Evolutionary conservation across 2,113 vertebrate species (phyloP).

Genomic region (Blennius ocellaris): DNA sequence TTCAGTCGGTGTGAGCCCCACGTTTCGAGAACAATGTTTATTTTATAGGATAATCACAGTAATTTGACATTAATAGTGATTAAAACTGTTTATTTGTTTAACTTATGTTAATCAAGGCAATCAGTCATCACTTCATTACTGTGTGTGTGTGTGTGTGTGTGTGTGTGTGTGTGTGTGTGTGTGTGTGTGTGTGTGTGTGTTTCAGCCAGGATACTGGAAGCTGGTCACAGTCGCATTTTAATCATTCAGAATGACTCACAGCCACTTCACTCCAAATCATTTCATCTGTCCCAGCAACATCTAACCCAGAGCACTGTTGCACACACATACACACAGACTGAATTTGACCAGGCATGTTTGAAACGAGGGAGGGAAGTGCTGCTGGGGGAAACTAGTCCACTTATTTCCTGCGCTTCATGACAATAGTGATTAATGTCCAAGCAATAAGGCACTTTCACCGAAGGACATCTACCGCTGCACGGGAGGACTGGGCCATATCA

Average conservation of each 20-base stretch:
- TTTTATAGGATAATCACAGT: conserved; percentile 51
- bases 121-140: conserved; percentile 66
- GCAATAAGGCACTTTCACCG: conserved; percentile 75
- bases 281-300: conserved; percentile 62
- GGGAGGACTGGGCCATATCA: conserved; percentile 78
- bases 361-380: conserved; percentile 57
- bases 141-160: conserved; percentile 29
- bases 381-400: conserved; percentile 49
- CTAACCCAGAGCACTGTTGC: conserved; percentile 15
- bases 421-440: conserved; percentile 80
- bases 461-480: conserved; percentile 74
- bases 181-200: no score
- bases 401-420: conserved; percentile 73
- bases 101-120: conserved; percentile 66
- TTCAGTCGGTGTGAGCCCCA: conserved; percentile 19
- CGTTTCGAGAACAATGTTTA: conserved; percentile 28
- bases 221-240: conserved; percentile 72
- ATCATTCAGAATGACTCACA: conserved; percentile 75
- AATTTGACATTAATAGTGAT: conserved; percentile 69
- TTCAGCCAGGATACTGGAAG: conserved; percentile 65
- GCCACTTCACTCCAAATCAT: conserved; percentile 72
- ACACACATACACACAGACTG: background rate
- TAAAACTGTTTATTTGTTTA: conserved; percentile 68
- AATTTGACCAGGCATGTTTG: conserved; percentile 38
- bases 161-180: conserved; percentile 33